Evolutionary conservation across 2,888 invertebrate genomes (phyloP).

Genomic region (Acleris sparsana): DNA sequence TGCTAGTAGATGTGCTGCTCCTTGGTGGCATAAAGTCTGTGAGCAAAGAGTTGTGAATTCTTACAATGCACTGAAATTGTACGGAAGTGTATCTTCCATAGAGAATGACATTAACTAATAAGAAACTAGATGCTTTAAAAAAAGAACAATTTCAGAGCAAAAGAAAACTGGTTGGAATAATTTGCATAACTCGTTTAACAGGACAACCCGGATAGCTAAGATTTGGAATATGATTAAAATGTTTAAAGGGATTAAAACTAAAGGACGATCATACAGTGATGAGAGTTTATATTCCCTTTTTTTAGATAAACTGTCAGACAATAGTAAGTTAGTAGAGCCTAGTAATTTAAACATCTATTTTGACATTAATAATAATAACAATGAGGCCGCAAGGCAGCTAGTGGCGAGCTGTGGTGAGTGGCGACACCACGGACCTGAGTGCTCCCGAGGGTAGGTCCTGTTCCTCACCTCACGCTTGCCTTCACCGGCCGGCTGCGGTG

Average conservation of each 20-base stretch:
- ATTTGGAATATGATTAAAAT: slow-evolving; percentile 1
- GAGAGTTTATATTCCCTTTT: neutral
- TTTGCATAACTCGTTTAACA: neutral
- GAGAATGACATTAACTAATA: slow-evolving; percentile 2
- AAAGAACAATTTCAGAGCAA: neutral
- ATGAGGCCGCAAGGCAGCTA: too few relatives aligned
- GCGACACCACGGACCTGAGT: too few relatives aligned
- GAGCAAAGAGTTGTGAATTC: neutral
- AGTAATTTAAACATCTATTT: too few relatives aligned
- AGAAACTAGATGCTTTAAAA: neutral
- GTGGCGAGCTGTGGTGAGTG: too few relatives aligned
- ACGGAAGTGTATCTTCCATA: neutral
- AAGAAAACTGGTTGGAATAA: slow-evolving; percentile 4
- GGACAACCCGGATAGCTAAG: neutral
- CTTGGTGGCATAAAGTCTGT: slow-evolving; percentile 2
- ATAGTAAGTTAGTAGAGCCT: neutral
- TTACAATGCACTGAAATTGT: slow-evolving; percentile 2
- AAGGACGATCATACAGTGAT: neutral
- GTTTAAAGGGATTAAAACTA: neutral
- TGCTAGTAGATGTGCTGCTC: neutral
- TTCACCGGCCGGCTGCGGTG: too few relatives aligned
- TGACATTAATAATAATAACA: too few relatives aligned
- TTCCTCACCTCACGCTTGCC: too few relatives aligned
- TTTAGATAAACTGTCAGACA: neutral
- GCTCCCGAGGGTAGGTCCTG: too few relatives aligned